phyloP scores from a whole-genome alignment of 2,888 invertebrate species.

The Aporophyla lueneburgensis region DNA sequence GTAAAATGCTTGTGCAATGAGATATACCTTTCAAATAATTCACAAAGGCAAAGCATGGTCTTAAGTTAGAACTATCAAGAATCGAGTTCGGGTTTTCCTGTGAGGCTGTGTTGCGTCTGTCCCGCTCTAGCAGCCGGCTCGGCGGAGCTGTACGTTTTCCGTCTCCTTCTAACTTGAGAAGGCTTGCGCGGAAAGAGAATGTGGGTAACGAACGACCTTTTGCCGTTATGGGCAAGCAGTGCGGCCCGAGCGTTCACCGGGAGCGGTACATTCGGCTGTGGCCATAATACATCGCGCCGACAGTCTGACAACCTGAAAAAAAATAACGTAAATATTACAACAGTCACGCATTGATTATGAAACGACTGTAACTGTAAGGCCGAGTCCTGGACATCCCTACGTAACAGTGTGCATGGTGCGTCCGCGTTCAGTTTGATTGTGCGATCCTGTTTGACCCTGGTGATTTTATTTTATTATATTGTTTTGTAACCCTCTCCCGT shows the following conservation, averaged over 20 bases:
- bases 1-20: constrained; percentile 84
- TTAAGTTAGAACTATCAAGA: constrained; percentile 89
- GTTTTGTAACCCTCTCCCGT: constrained; percentile 82
- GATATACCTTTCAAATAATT: constrained; percentile 88
- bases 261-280: constrained; percentile 78
- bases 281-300: constrained; percentile 79
- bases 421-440: constrained; percentile 82
- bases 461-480: constrained; percentile 87
- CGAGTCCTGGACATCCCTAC: constrained; percentile 70
- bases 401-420: constrained; percentile 73
- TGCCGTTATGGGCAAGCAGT: constrained; percentile 89
- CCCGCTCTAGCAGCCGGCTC: constrained; percentile 74
- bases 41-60: constrained; percentile 87
- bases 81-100: constrained; percentile 89
- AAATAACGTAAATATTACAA: constrained; percentile 91
- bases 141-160: constrained; percentile 70
- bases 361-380: constrained; percentile 79
- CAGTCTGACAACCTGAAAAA: constrained; percentile 86
- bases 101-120: constrained; percentile 81
- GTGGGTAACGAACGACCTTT: constrained; percentile 91
- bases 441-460: constrained; percentile 85
- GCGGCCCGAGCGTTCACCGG: constrained; percentile 89
- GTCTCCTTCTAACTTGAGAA: constrained; percentile 87
- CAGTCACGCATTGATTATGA: constrained; percentile 87
- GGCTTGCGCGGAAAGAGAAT: constrained; percentile 91